Evolutionary conservation across 2,113 vertebrate genomes (phyloP).

Genomic region (Trematocara macrostoma): DNA sequence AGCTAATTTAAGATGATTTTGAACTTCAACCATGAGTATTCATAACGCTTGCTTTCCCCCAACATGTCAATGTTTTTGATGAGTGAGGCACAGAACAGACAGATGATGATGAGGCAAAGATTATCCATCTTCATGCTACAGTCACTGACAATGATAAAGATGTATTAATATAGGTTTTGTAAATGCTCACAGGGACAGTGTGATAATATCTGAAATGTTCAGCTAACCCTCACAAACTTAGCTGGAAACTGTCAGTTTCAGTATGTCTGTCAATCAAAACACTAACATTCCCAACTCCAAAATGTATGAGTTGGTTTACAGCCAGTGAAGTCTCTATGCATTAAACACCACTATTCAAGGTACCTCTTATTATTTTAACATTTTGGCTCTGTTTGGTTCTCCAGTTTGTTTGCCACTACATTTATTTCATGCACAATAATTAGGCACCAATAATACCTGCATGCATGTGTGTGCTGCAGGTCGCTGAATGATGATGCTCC

Average conservation of each 20-base stretch:
- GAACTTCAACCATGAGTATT: not conserved
- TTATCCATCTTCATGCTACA: not conserved
- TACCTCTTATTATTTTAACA: not conserved
- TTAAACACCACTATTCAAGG: not conserved
- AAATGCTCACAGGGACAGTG: rapidly evolving
- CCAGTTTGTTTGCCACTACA: not conserved
- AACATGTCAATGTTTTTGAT: not conserved
- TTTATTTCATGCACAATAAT: not conserved
- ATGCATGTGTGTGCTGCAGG: conserved; percentile 54
- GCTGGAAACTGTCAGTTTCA: not conserved
- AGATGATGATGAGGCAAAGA: not conserved
- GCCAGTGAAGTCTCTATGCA: not conserved
- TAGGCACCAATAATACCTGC: not conserved
- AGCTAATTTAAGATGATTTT: not conserved
- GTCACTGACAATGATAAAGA: not conserved
- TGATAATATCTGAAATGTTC: not conserved
- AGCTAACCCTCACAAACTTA: not conserved
- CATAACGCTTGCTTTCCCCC: not conserved
- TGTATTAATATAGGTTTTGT: not conserved
- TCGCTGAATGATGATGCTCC: conserved; percentile 85
- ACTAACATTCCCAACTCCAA: not conserved
- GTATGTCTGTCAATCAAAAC: not conserved
- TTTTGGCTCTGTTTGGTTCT: not conserved
- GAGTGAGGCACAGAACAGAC: not conserved
- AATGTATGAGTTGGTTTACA: not conserved